Conservation (phyloP, 2,797 vertebrate genomes). For the Paguma larvata region DNA sequence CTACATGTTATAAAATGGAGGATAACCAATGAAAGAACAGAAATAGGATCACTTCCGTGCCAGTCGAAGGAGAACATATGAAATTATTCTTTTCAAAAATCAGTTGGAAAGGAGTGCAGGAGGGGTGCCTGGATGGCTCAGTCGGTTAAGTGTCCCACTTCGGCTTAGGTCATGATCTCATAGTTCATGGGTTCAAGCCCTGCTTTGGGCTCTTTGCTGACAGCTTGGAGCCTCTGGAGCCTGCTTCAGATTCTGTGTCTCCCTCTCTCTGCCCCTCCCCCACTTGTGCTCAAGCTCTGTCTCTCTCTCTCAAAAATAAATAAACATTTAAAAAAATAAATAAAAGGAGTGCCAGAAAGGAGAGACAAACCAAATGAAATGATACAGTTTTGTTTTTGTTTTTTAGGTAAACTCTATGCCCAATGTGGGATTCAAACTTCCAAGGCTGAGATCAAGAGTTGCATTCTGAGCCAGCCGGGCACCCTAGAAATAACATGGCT, state of each 20-base stretch:
- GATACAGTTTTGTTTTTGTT: not conserved
- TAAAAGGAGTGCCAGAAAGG: not conserved
- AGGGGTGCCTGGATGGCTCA: not conserved
- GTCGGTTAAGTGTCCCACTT: no score
- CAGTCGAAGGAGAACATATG: not conserved
- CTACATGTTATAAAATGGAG: not conserved
- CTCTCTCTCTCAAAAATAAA: no score
- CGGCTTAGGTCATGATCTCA: no score
- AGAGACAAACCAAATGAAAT: slow-evolving; percentile 24
- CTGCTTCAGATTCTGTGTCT: no score
- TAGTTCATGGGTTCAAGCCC: no score
- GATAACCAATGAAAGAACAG: not conserved
- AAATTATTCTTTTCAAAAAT: not conserved
- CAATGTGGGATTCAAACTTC: not conserved
- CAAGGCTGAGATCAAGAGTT: not conserved
- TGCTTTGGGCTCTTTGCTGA: no score
- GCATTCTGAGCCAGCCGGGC: not conserved
- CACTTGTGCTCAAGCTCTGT: no score
- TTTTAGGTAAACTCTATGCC: not conserved
- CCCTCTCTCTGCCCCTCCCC: no score
- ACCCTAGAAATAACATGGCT: not conserved
- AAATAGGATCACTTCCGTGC: not conserved
- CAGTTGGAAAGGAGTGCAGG: not conserved
- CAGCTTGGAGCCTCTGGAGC: no score
- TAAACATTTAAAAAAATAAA: no score